Evolutionary conservation across 2,113 vertebrate genomes (phyloP).

Genomic region (Phaethornis superciliosus): DNA sequence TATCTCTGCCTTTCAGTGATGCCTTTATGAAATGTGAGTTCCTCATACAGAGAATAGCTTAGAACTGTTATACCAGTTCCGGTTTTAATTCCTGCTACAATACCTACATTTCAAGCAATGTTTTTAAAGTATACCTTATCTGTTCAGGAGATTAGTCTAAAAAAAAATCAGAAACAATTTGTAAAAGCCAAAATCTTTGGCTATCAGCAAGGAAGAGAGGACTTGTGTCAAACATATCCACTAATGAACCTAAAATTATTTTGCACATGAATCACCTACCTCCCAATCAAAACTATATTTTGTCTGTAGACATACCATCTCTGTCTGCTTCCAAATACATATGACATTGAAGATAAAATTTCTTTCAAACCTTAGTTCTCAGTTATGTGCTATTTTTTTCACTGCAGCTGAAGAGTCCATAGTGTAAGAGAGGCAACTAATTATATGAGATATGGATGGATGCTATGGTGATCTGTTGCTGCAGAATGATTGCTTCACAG

Average conservation of each 20-base stretch:
- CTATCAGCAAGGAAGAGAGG: background rate
- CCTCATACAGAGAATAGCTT: background rate
- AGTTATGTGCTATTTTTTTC: background rate
- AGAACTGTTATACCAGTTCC: background rate
- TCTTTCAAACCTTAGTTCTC: background rate
- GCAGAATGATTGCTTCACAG: background rate
- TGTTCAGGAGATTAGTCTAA: background rate
- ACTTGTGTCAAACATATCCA: background rate
- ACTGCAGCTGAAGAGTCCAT: background rate
- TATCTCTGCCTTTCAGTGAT: background rate
- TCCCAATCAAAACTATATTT: background rate
- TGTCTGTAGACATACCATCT: background rate
- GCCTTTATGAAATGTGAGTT: background rate
- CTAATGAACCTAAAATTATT: background rate
- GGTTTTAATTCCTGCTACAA: background rate
- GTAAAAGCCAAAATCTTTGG: background rate
- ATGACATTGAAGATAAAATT: background rate
- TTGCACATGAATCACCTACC: background rate
- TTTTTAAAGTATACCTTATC: background rate
- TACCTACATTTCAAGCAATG: background rate
- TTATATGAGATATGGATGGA: background rate
- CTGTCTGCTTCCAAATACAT: background rate
- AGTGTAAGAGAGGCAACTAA: background rate
- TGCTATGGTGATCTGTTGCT: background rate
- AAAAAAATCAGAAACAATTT: background rate